These are phyloP conservation scores for Columbina picui DNA, from an alignment of 2,113 vertebrate species.

Conservation along the genomic window DNA sequence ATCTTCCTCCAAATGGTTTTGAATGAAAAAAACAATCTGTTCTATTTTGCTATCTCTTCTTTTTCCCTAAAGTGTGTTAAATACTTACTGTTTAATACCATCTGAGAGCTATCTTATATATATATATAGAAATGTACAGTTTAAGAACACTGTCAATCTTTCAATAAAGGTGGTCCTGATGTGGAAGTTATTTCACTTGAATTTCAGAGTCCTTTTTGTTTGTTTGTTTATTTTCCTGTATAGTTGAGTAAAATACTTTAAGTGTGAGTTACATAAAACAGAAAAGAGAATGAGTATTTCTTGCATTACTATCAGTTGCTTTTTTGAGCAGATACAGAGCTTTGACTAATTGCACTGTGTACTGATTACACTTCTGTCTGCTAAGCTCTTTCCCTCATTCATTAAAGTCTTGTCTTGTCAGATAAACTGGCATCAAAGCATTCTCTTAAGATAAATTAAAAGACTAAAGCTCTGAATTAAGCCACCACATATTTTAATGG, in stretches of 20 bases:
- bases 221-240: background rate
- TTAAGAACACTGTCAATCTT: background rate
- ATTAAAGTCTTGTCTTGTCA: background rate
- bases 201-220: background rate
- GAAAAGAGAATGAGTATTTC: background rate
- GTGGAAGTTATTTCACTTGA: background rate
- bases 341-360: background rate
- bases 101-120: background rate
- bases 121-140: background rate
- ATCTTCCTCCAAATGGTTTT: background rate
- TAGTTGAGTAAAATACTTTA: background rate
- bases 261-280: background rate
- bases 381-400: conserved; percentile 18
- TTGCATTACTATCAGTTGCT: background rate
- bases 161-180: background rate
- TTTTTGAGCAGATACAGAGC: background rate
- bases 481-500: background rate
- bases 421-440: conserved; percentile 29
- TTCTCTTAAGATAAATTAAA: conserved; percentile 35
- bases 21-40: background rate
- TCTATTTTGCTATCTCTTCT: background rate
- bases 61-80: background rate
- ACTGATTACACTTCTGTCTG: background rate
- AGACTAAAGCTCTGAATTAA: conserved; percentile 4
- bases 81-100: background rate